Evolutionary conservation across 2,888 invertebrate species (phyloP).

Genomic region (Busseola fusca): DNA sequence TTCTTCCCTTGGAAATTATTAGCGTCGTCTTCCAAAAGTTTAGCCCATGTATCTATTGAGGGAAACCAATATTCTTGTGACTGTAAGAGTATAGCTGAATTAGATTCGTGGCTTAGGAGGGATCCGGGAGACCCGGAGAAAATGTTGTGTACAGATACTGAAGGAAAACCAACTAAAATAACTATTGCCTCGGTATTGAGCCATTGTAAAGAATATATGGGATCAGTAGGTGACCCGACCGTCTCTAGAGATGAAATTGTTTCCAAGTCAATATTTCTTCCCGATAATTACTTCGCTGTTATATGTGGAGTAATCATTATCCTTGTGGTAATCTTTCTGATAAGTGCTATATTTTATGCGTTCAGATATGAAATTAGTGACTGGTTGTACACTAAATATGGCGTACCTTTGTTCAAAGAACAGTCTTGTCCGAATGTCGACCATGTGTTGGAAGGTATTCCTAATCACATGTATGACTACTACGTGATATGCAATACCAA

Average conservation of each 20-base stretch:
- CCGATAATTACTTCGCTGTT: constrained; percentile 92
- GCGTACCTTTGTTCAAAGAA: constrained; percentile 93
- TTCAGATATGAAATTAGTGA: constrained; percentile 93
- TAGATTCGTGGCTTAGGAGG: constrained; percentile 91
- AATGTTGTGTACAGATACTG: constrained; percentile 91
- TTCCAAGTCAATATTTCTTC: constrained; percentile 90
- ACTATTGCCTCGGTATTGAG: constrained; percentile 88
- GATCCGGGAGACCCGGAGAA: constrained; percentile 91
- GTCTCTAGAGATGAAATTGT: constrained; percentile 86
- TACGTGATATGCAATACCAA: constrained; percentile 96
- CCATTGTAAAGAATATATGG: constrained; percentile 91
- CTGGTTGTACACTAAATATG: constrained; percentile 94
- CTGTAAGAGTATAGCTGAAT: constrained; percentile 92
- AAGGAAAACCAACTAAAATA: constrained; percentile 86
- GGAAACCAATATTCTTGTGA: constrained; percentile 96
- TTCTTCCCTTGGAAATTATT: constrained; percentile 93
- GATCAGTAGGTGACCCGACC: constrained; percentile 83
- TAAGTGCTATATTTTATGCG: constrained; percentile 92
- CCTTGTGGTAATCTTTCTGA: constrained; percentile 91
- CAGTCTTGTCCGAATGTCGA: constrained; percentile 89
- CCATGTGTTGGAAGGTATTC: constrained; percentile 91
- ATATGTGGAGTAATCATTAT: constrained; percentile 92
- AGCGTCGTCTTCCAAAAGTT: constrained; percentile 89
- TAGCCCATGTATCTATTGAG: constrained; percentile 92
- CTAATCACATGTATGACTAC: constrained; percentile 94